Evolutionary conservation across 2,113 vertebrate species (phyloP).

Genomic region (Poeciliopsis prolifica): DNA sequence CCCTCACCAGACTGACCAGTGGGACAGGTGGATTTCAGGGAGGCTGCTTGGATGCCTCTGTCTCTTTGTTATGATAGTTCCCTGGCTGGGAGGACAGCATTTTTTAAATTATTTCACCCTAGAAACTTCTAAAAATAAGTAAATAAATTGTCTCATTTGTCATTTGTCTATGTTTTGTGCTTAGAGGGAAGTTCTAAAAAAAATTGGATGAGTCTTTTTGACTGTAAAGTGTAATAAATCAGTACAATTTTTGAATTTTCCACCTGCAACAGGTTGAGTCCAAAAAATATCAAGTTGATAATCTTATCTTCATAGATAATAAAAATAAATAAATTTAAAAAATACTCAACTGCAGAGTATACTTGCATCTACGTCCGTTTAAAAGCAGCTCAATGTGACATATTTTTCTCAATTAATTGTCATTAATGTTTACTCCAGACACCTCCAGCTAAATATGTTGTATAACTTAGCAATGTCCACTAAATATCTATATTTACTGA

Average conservation of each 20-base stretch:
- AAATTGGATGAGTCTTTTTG: neutral
- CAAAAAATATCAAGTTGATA: neutral
- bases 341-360: no score
- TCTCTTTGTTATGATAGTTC: conserved; percentile 15
- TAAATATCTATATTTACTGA: neutral
- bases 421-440: neutral
- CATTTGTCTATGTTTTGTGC: neutral
- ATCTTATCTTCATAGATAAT: neutral
- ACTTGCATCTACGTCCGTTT: no score
- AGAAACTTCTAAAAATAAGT: no score
- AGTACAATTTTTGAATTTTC: neutral
- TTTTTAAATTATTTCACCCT: neutral
- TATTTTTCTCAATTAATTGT: neutral
- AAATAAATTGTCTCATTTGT: no score
- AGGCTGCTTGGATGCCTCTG: conserved; percentile 15
- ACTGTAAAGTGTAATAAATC: neutral
- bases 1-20: conserved; percentile 45
- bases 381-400: neutral
- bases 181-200: neutral
- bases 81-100: neutral
- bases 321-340: no score
- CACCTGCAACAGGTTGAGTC: neutral
- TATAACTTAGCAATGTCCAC: neutral
- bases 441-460: neutral
- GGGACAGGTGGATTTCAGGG: conserved; percentile 60